Base-by-base conservation (phyloP, 2,113 vertebrate species). In the Megaceryle maxima region DNA sequence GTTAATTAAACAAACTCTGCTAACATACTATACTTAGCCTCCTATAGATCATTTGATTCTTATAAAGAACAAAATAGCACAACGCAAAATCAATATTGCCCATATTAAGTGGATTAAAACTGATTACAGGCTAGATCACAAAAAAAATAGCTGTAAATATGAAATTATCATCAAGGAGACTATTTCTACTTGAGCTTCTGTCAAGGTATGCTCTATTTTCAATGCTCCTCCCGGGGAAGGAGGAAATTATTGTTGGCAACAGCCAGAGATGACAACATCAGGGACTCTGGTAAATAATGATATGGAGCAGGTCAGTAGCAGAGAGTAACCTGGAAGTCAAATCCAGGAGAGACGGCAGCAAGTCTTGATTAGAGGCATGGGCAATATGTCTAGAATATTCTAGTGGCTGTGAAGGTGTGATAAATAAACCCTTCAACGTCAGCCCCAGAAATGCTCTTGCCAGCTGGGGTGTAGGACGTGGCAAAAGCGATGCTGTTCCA, bases 111-210 rank as follows among this genome's bases (percentile, higher is more conserved):
- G 83, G 66, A 88, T 95, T 88, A 81, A 87, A 96, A 84, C 59
- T 66, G 75, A 75, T 90, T 74, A 83, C n/a, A 59, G 66, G 16
- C 51, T 59, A 66, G 76, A 80, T 88, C 53, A 57, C 56, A 75
- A 83, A 73, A 93, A 94, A 93, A 94, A 90, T n/a, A 68, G 33
- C 69, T 92, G 56, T 83, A 92, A 96, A 90, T 87, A 68, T 21
- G 33, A 83, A 91, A 84, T 87, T 87, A 16, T 68, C 60, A 44
- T 88, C 60, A 68, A 43, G 1, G 2, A 72, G 86, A 43, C 44
- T 81, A 17, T 86, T 94, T 83, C 60, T 94, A 64, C 59, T 68
- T 13, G 14, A 83, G 68, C 26, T 78, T 22, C 76, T 92, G 82
- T 22, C 46, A 80, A 77, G 26, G 46, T 81, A 50, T 70, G 63